These are phyloP conservation scores for Ia io DNA, from an alignment of 2,113 vertebrate genomes.

Conservation along the genomic window DNA sequence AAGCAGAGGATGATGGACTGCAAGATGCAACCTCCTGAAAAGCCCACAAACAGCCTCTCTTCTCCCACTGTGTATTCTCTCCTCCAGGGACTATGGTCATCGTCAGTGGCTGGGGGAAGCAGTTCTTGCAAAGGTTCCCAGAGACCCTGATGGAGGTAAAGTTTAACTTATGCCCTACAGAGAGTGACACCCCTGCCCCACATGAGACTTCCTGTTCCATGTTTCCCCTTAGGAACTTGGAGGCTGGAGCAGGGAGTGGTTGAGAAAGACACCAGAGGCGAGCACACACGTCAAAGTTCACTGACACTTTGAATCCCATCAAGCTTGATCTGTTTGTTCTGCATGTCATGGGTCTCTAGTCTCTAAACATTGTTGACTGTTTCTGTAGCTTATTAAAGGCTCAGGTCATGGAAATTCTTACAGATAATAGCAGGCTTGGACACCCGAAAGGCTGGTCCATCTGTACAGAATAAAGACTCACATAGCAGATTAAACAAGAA, in stretches of 20 bases:
- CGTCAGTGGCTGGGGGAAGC: slow-evolving; percentile 83
- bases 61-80: slow-evolving; percentile 10
- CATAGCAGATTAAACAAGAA: background rate
- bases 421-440: background rate
- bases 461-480: background rate
- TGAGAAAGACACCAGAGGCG: background rate
- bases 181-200: background rate
- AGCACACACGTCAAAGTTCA: background rate
- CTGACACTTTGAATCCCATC: background rate
- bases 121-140: slow-evolving; percentile 75
- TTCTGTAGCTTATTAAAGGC: background rate
- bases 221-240: background rate
- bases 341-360: background rate
- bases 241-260: background rate
- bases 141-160: slow-evolving; percentile 81
- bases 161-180: background rate
- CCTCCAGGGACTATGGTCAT: slow-evolving; percentile 70
- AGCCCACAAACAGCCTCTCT: background rate
- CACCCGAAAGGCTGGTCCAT: background rate
- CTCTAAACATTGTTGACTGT: background rate
- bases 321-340: background rate
- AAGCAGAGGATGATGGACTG: background rate
- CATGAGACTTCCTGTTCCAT: background rate
- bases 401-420: background rate
- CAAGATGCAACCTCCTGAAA: background rate